Percentiles rank a stretch among this genome's conserved stretches.
Evolutionary conservation across 2,797 vertebrate genomes (phyloP).

Genomic region (Neostethus bicornis): DNA sequence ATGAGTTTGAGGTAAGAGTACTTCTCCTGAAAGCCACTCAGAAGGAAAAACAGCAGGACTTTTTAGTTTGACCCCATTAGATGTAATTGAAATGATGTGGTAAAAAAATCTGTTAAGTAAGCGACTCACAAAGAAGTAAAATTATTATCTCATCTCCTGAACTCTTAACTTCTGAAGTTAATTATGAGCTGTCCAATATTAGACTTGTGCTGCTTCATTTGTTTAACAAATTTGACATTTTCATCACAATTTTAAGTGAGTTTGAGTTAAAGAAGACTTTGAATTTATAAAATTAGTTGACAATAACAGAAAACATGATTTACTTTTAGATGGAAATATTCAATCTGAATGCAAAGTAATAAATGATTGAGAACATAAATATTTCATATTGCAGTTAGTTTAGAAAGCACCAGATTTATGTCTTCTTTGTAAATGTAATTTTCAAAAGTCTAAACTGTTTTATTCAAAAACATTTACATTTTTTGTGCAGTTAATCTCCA

Average conservation of each 20-base stretch:
- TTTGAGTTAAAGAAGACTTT: not conserved
- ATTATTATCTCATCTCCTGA: not conserved
- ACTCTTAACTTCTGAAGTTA: not conserved
- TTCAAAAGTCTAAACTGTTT: not conserved
- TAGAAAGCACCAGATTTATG: not conserved
- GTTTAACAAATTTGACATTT: not conserved
- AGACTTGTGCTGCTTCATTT: not conserved
- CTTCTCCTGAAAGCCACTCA: constrained; percentile 41
- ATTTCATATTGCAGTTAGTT: not conserved
- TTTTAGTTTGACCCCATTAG: constrained; percentile 27
- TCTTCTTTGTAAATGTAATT: not conserved
- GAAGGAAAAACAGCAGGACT: constrained; percentile 38
- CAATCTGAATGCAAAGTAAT: not conserved
- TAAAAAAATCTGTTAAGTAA: constrained; percentile 17
- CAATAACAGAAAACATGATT: not conserved
- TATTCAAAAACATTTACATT: not conserved
- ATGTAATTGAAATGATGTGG: constrained; percentile 15
- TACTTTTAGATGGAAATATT: not conserved
- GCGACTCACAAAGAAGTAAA: not conserved
- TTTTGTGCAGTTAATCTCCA: not conserved
- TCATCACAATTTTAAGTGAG: not conserved
- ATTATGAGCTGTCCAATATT: not conserved
- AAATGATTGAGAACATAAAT: not conserved
- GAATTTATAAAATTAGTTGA: not conserved
- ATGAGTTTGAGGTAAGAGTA: constrained; percentile 48